These are phyloP conservation scores for Troglohyphantes excavatus DNA, from an alignment of 2,888 invertebrate species.

Conservation along the genomic window DNA sequence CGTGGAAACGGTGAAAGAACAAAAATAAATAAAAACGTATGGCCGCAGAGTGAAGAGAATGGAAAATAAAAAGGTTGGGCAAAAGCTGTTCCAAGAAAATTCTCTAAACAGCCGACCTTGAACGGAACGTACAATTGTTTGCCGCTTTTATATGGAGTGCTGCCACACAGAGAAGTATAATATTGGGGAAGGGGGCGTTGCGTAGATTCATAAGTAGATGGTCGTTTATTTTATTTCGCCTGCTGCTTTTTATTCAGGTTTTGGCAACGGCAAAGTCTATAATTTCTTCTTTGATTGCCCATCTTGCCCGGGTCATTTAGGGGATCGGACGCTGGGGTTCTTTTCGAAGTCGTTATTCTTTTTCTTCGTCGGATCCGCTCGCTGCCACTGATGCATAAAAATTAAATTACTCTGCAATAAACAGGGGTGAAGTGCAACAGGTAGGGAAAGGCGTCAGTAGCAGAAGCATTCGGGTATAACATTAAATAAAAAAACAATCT, in stretches of 20 bases:
- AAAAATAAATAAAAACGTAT: slow-evolving; percentile 11
- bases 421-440: no score
- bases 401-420: no score
- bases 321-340: no score
- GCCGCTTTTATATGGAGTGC: slow-evolving; percentile 16
- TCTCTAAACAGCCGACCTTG: slow-evolving; percentile 19
- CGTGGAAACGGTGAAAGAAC: slow-evolving; percentile 18
- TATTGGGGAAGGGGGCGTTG: background rate
- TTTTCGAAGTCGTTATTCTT: no score
- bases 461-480: no score
- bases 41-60: background rate
- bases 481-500: no score
- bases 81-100: slow-evolving; percentile 33
- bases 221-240: background rate
- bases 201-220: background rate
- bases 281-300: background rate
- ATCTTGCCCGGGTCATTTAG: background rate
- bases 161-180: slow-evolving; percentile 30
- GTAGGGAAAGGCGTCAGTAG: no score
- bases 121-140: slow-evolving; percentile 35
- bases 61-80: background rate
- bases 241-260: background rate
- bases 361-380: no score
- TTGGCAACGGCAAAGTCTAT: background rate
- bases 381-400: no score